These are phyloP conservation scores for Ginglymostoma cirratum DNA, from an alignment of 2,113 vertebrate species.

Conservation along the genomic window DNA sequence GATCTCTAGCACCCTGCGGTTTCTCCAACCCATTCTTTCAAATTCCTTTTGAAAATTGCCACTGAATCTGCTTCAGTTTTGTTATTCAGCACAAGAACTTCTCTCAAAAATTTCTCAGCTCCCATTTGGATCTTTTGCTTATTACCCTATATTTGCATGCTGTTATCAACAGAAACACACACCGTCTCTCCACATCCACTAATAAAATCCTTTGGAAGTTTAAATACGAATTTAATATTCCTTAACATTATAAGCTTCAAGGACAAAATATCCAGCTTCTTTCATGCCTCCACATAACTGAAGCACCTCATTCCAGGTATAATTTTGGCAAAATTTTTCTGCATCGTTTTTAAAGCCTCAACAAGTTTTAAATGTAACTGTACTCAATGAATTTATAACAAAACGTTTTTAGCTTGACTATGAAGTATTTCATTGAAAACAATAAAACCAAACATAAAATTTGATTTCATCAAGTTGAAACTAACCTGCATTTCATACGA, in stretches of 20 bases:
- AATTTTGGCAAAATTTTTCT: not conserved
- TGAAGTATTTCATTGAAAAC: not conserved
- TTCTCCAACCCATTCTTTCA: not conserved
- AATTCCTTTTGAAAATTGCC: too few species aligned
- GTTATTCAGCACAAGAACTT: too few species aligned
- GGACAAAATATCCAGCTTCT: not conserved
- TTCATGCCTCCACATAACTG: not conserved
- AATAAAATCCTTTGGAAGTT: not conserved
- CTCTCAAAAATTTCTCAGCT: too few species aligned
- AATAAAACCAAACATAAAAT: not conserved
- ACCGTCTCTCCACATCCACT: not conserved
- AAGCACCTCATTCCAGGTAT: not conserved
- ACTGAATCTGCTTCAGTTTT: too few species aligned
- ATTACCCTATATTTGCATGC: not conserved
- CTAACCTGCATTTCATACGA: not conserved
- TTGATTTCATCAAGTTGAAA: not conserved
- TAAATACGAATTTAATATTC: not conserved
- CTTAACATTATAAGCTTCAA: not conserved
- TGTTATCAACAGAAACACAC: not conserved
- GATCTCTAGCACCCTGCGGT: not conserved
- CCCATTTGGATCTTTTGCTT: too few species aligned
- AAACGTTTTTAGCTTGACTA: not conserved
- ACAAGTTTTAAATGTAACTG: not conserved
- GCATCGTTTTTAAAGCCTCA: not conserved
- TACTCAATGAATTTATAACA: not conserved